phyloP scores from a whole-genome alignment of 2,113 vertebrate genomes.

The Scophthalmus maximus region DNA sequence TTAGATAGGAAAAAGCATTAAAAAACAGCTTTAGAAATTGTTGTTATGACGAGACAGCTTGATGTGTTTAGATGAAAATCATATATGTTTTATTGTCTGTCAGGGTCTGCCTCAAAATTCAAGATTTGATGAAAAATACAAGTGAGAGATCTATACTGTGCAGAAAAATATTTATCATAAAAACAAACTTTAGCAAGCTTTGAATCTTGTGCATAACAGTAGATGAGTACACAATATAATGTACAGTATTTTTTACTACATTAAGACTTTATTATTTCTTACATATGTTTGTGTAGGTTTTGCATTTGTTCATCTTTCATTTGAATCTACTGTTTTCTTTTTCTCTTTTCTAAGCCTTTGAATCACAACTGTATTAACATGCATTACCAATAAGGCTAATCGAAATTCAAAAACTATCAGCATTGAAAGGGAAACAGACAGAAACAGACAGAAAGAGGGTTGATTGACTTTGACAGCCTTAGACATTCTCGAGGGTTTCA shows the following conservation, averaged over 20 bases:
- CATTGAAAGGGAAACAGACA: background rate
- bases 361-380: background rate
- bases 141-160: too few species aligned
- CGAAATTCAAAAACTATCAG: background rate
- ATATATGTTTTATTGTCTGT: background rate
- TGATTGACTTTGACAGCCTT: background rate
- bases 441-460: background rate
- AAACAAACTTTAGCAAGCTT: too few species aligned
- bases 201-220: too few species aligned
- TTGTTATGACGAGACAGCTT: conserved; percentile 3
- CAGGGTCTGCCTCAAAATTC: background rate
- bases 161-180: too few species aligned
- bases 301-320: too few species aligned
- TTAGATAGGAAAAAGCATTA: background rate
- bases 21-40: background rate
- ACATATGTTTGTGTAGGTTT: background rate
- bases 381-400: background rate
- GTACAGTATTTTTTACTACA: too few species aligned
- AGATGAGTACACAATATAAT: too few species aligned
- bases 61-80: background rate
- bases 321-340: too few species aligned
- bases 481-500: background rate
- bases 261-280: too few species aligned
- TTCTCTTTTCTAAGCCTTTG: background rate
- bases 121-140: background rate